Percentiles rank a stretch among this genome's conserved stretches.
These are phyloP conservation scores for Thecocarcelia acutangulata DNA, from an alignment of 2,888 invertebrate species.

Conservation along the genomic window DNA sequence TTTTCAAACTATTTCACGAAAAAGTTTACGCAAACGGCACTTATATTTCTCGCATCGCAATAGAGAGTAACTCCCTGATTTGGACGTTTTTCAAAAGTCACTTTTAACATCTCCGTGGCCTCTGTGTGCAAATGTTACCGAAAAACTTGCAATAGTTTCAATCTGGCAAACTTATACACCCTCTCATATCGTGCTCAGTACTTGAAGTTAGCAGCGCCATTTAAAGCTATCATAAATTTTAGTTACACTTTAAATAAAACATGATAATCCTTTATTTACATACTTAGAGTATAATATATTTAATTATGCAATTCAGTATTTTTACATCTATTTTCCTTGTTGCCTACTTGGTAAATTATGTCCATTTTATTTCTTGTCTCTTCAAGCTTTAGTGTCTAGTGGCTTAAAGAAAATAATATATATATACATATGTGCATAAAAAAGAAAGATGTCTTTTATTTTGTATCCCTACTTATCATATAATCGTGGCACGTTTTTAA, in stretches of 20 bases:
- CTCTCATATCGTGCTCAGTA: background rate
- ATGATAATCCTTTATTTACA: slow-evolving; percentile 22
- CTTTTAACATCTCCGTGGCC: no score
- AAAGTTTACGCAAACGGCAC: no score
- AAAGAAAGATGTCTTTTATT: background rate
- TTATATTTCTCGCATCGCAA: no score
- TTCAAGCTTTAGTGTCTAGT: slow-evolving; percentile 3
- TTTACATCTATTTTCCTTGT: background rate
- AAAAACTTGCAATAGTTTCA: background rate
- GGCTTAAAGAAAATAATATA: background rate
- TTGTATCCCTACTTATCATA: slow-evolving; percentile 32
- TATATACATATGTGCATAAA: background rate
- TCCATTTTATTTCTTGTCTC: slow-evolving; percentile 31
- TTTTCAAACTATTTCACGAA: no score
- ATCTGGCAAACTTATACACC: slow-evolving; percentile 15
- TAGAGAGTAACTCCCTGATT: no score
- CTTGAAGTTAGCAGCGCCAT: slow-evolving; percentile 43
- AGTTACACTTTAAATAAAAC: slow-evolving; percentile 45
- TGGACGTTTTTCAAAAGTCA: no score
- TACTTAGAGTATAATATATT: slow-evolving; percentile 11
- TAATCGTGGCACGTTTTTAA: slow-evolving; percentile 59
- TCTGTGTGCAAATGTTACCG: background rate
- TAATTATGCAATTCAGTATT: slow-evolving; percentile 38
- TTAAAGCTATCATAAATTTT: slow-evolving; percentile 52
- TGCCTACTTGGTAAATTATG: slow-evolving; percentile 30